A percentile compares a stretch with the other conserved stretches of the same genome.
Evolutionary conservation across 2,113 vertebrate genomes (phyloP).

Genomic region (Rhinoptilus africanus): DNA sequence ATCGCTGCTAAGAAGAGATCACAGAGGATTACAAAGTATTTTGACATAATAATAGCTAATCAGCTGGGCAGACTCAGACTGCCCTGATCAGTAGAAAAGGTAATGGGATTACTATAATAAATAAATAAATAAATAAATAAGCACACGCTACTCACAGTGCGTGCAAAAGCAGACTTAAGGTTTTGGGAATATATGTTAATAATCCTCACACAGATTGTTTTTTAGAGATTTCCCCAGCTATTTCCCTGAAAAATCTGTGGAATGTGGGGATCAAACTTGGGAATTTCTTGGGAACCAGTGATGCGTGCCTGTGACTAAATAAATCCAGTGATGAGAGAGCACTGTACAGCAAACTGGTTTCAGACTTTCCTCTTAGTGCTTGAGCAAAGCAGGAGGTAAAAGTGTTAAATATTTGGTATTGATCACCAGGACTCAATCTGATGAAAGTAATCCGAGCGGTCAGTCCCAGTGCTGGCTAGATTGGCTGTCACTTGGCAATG

Average conservation of each 20-base stretch:
- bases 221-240: not conserved
- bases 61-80: slow-evolving; percentile 27
- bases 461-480: not conserved
- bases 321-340: not conserved
- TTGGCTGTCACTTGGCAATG: not conserved
- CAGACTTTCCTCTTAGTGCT: not conserved
- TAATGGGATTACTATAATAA: slow-evolving; percentile 23
- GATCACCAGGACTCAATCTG: not conserved
- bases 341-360: not conserved
- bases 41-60: slow-evolving; percentile 56
- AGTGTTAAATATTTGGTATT: not conserved
- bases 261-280: not conserved
- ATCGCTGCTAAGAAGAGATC: slow-evolving; percentile 28
- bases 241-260: not conserved
- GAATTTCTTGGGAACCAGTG: not conserved
- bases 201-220: not conserved
- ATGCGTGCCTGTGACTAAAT: not conserved
- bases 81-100: slow-evolving; percentile 26
- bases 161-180: not conserved
- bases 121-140: not conserved
- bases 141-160: not conserved
- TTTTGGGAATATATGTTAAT: not conserved
- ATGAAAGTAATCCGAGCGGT: not conserved
- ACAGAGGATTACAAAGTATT: slow-evolving; percentile 48
- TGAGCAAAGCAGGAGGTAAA: not conserved